Percentiles rank a stretch among this genome's conserved stretches.
These are phyloP conservation scores for Latheticus oryzae DNA, from an alignment of 2,888 invertebrate species.

Conservation along the genomic window DNA sequence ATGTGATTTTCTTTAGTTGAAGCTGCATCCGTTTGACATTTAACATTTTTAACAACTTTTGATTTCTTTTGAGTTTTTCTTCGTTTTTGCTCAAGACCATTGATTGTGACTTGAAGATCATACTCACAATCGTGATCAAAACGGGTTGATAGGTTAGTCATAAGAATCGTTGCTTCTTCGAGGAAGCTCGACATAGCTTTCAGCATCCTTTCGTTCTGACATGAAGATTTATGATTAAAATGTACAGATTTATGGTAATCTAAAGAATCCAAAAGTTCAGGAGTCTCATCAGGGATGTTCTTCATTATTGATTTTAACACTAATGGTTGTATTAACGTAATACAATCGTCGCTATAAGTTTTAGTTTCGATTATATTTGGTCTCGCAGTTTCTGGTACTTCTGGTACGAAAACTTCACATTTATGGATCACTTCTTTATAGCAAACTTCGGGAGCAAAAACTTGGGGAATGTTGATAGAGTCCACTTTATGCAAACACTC, in stretches of 20 bases:
- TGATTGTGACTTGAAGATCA: constrained; percentile 60
- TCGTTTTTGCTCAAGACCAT: constrained; percentile 39
- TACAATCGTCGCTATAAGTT: constrained; percentile 42
- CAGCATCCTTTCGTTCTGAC: constrained; percentile 56
- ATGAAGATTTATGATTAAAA: constrained; percentile 45
- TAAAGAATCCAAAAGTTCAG: constrained; percentile 53
- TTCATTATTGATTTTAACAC: constrained; percentile 58
- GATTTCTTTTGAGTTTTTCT: constrained; percentile 28
- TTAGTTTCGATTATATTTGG: constrained; percentile 41
- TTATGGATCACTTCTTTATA: constrained; percentile 45
- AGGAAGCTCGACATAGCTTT: constrained; percentile 64
- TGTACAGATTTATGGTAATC: constrained; percentile 59
- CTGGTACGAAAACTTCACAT: constrained; percentile 45
- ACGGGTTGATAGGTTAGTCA: constrained; percentile 59
- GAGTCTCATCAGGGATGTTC: constrained; percentile 32
- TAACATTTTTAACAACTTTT: constrained; percentile 33
- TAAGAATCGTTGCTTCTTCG: constrained; percentile 63
- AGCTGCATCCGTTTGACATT: constrained; percentile 25
- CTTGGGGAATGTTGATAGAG: constrained; percentile 49
- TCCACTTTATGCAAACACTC: constrained; percentile 36
- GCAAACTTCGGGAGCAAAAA: constrained; percentile 55
- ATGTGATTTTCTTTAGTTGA: constrained; percentile 37
- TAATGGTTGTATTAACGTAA: constrained; percentile 50
- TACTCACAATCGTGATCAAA: constrained; percentile 52
- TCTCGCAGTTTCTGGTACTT: constrained; percentile 43